Percentiles rank a stretch among this genome's conserved stretches.
Conservation (phyloP, 2,888 invertebrate species). For the Clunio marinus region DNA sequence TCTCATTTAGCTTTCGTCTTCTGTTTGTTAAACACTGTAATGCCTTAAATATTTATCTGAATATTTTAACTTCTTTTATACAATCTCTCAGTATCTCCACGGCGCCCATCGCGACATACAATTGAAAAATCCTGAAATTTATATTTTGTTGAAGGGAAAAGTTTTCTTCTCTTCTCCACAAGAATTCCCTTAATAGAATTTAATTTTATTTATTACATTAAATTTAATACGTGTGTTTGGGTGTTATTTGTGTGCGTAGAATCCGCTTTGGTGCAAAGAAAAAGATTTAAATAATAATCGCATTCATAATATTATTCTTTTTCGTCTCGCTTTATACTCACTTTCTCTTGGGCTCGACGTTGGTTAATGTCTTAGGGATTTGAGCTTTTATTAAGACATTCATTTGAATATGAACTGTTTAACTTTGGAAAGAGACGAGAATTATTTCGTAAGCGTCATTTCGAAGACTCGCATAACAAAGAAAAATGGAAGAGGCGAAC, state of each 20-base stretch:
- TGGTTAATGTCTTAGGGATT: conserved; percentile 17
- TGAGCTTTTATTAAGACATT: conserved; percentile 31
- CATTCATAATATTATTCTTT: conserved; percentile 34
- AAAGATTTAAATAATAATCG: conserved; percentile 35
- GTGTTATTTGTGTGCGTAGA: not conserved
- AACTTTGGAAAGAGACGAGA: conserved; percentile 15
- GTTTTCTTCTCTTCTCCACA: no score
- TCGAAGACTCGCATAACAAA: not conserved
- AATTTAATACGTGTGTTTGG: conserved; percentile 31
- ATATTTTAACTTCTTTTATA: not conserved
- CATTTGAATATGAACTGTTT: conserved; percentile 37
- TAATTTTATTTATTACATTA: conserved; percentile 38
- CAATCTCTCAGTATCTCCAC: not conserved
- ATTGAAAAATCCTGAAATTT: not conserved
- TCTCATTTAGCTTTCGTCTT: not conserved
- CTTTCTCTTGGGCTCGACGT: not conserved
- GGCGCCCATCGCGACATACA: not conserved
- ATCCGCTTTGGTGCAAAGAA: not conserved
- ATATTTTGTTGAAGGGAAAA: not conserved
- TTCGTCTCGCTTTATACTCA: conserved; percentile 8
- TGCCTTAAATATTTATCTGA: not conserved
- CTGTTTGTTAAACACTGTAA: no score
- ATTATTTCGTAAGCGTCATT: no score
- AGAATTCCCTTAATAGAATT: conserved; percentile 31
- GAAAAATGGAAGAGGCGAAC: no score